Evolutionary conservation across 2,888 invertebrate genomes (phyloP), one percentile per base, ranked within the genome.

Genomic region (Siphonodentalium dalli): DNA sequence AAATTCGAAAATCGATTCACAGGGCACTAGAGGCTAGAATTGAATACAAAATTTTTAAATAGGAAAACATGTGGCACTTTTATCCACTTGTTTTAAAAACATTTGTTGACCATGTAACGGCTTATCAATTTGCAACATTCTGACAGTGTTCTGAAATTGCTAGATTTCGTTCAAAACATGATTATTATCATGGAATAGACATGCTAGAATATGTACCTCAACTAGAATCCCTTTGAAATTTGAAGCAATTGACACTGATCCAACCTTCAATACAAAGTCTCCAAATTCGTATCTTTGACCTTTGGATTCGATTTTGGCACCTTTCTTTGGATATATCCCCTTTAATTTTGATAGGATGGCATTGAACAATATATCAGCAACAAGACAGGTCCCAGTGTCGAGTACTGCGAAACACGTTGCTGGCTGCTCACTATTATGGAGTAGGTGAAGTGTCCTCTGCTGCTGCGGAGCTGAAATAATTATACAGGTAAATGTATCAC

Each of bases 381-480:
- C 90, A 0, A 97, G 85, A 2, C 93, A 90, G 27, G 93, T 88
- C 0, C 92, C 93, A 0, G 81, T 81, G 66, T 96, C 96, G 7
- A 96, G 84, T 26, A 95, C 88, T 8, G 94, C 90, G 83, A 95
- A 96, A 2, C 93, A 93, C 0, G 95, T 91, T 0, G 93, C 94
- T 0, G 96, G 96, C 75, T 93, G 92, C 78, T 97, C 96, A 0
- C 93, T 94, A 81, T 96, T 93, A 83, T 96, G 95, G 8, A 97
- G 85, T n/a, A 96, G 89, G 81, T 95, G 93, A 0, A 95, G 90
- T 0, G 90, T 90, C 71, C 91, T 88, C 55, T 90, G 89, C 40
- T 88, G 87, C 55, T 90, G 89, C 40, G 88, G 87, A 4, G 90
- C 91, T 87, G 82, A 31, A 61, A 59, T 8, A 44, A 15, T 34